These are phyloP conservation scores for Chrosomus eos DNA, from an alignment of 2,797 vertebrate genomes.

Conservation along the genomic window DNA sequence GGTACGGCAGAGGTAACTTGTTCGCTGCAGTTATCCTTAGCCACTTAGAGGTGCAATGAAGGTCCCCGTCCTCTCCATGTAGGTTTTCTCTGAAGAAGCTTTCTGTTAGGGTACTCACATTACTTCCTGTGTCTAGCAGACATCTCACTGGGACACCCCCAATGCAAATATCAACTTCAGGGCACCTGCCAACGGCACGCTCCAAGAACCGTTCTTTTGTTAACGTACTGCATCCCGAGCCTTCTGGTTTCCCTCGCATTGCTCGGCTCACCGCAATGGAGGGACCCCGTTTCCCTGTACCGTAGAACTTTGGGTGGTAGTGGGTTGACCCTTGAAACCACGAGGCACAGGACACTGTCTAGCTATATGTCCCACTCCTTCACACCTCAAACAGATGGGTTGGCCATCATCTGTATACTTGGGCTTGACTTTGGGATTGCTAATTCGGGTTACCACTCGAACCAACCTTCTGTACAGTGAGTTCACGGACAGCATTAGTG, in stretches of 20 bases:
- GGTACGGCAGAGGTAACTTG: background rate
- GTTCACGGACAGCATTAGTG: background rate
- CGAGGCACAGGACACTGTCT: background rate
- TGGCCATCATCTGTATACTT: conserved; percentile 1
- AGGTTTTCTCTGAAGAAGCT: background rate
- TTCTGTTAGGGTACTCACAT: background rate
- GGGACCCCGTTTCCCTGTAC: background rate
- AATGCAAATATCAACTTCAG: background rate
- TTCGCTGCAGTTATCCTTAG: background rate
- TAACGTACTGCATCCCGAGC: background rate
- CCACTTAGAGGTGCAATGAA: background rate
- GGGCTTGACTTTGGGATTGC: background rate
- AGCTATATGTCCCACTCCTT: background rate
- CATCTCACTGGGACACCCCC: background rate
- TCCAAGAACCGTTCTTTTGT: background rate
- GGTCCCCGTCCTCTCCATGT: background rate
- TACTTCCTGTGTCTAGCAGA: background rate
- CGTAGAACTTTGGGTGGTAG: background rate
- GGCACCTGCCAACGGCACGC: background rate
- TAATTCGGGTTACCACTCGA: background rate
- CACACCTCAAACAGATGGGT: background rate
- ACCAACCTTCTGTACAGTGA: background rate
- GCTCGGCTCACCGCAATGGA: background rate
- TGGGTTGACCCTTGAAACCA: background rate
- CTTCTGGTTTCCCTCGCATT: background rate